These are phyloP conservation scores for Mamestra brassicae DNA, from an alignment of 2,888 invertebrate genomes.

Conservation along the genomic window DNA sequence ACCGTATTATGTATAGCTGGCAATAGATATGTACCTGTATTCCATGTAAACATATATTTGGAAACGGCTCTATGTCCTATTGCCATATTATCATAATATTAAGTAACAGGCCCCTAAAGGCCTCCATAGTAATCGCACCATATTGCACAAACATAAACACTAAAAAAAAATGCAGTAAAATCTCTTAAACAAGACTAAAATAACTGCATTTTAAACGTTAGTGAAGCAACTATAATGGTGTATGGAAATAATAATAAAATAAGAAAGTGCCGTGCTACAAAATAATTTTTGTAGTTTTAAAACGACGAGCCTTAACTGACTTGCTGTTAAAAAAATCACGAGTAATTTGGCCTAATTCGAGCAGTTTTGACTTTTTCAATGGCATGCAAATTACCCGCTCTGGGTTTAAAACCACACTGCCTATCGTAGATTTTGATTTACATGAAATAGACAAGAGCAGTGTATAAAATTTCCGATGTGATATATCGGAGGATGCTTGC, in stretches of 20 bases:
- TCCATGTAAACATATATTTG: slow-evolving; percentile 28
- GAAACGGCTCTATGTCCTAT: neutral
- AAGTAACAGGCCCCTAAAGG: no score
- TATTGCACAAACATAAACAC: slow-evolving; percentile 19
- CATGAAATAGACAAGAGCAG: neutral
- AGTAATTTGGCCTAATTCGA: no score
- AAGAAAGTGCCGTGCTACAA: neutral
- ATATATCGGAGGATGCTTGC: neutral
- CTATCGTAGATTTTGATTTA: neutral
- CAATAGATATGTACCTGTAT: neutral
- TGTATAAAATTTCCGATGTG: no score
- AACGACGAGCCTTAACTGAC: neutral
- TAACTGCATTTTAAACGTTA: slow-evolving; percentile 31
- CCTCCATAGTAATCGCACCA: neutral
- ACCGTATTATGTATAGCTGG: neutral
- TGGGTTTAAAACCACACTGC: neutral
- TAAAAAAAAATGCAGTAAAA: slow-evolving; percentile 14
- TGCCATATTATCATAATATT: neutral
- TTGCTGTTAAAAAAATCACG: neutral
- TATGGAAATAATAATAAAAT: slow-evolving; percentile 7
- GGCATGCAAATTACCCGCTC: neutral
- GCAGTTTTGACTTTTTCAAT: neutral
- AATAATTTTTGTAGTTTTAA: neutral
- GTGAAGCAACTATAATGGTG: slow-evolving; percentile 10
- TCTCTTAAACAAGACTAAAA: neutral